Percentiles rank a stretch among this genome's conserved stretches.
Conservation (phyloP, 2,113 vertebrate genomes). For the Vulpes vulpes region DNA sequence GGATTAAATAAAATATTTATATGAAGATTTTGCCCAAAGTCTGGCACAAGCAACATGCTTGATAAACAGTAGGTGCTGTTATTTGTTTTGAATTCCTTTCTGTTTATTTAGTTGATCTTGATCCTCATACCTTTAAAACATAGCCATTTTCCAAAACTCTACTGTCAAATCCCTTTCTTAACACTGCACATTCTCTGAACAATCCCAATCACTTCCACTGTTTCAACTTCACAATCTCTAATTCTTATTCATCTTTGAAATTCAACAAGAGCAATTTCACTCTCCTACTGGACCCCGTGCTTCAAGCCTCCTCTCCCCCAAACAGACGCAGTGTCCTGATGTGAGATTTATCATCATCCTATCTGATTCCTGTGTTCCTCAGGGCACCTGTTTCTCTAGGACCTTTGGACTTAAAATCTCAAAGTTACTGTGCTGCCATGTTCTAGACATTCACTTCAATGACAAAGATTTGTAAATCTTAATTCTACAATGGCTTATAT, state of each 20-base stretch:
- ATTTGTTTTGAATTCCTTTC: background rate
- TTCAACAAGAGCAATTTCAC: background rate
- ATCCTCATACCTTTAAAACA: background rate
- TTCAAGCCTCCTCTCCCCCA: background rate
- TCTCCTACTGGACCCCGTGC: background rate
- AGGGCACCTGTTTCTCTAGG: background rate
- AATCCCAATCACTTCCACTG: background rate
- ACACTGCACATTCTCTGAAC: background rate
- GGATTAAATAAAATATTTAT: constrained; percentile 31
- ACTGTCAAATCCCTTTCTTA: background rate
- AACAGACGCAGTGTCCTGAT: background rate
- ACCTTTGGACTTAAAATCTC: background rate
- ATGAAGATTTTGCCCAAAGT: background rate
- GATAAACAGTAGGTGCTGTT: background rate
- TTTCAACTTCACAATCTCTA: background rate
- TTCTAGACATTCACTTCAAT: background rate
- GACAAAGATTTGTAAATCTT: background rate
- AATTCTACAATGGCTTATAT: background rate
- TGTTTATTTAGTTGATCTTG: background rate
- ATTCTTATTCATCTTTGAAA: background rate
- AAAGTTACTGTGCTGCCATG: background rate
- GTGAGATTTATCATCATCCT: background rate
- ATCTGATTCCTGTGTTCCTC: background rate
- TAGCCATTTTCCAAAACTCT: background rate
- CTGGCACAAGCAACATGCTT: background rate